Percentiles rank a stretch among this genome's conserved stretches.
Evolutionary conservation across 2,113 vertebrate species (phyloP).

Genomic region (Coptodon rendalli): DNA sequence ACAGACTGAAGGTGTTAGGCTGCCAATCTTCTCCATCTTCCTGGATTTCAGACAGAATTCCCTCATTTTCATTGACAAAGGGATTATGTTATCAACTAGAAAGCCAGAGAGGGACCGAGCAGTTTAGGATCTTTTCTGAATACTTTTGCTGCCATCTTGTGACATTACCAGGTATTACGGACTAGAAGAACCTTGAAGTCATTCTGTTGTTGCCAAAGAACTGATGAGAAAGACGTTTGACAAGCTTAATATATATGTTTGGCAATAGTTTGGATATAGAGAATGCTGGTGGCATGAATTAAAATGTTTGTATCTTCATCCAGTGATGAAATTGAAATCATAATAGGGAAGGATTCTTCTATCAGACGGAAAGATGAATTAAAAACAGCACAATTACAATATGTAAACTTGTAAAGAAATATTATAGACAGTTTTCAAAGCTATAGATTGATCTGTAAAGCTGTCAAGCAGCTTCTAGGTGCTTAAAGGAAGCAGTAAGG

Average conservation of each 20-base stretch:
- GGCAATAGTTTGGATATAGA: neutral
- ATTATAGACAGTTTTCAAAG: neutral
- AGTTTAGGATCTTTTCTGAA: neutral
- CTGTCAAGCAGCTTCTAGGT: neutral
- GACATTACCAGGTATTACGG: neutral
- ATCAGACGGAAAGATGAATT: neutral
- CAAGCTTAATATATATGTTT: neutral
- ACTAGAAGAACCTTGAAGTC: neutral
- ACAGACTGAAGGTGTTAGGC: neutral
- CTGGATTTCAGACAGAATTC: slow-evolving; percentile 6
- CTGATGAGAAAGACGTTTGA: neutral
- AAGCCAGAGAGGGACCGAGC: neutral
- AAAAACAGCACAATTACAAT: neutral
- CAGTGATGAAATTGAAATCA: neutral
- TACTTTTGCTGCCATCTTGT: slow-evolving; percentile 24
- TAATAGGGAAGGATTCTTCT: neutral
- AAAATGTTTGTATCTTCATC: neutral
- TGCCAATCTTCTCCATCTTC: neutral
- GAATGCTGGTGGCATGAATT: neutral
- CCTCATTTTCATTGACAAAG: neutral
- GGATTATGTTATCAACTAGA: slow-evolving; percentile 31
- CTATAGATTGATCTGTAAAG: neutral
- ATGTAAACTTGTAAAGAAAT: neutral
- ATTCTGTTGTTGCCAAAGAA: neutral
- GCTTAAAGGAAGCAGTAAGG: neutral